Evolutionary conservation across 1,140 invertebrate genomes (phyloP).

Genomic region (Euura lappo): DNA sequence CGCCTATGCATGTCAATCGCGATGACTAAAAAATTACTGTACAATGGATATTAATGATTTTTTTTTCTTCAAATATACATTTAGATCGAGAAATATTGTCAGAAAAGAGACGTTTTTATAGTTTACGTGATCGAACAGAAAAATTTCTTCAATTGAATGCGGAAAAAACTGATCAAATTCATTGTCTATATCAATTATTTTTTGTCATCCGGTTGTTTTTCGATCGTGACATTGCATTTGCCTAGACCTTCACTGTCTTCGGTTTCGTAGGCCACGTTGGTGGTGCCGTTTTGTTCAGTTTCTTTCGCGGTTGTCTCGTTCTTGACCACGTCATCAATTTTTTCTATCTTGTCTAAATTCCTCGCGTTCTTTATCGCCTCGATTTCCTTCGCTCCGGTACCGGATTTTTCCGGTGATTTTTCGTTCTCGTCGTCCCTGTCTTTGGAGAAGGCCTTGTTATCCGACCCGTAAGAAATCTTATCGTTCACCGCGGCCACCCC

Average conservation of each 20-base stretch:
- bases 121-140: too few species aligned
- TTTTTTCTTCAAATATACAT: too few species aligned
- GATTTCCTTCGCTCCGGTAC: conserved; percentile 18
- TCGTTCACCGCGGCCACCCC: conserved; percentile 14
- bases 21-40: too few species aligned
- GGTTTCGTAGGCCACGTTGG: conserved; percentile 40
- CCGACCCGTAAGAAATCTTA: background rate
- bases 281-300: conserved; percentile 25
- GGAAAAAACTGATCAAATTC: too few species aligned
- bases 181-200: conserved; percentile 12
- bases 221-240: conserved; percentile 32
- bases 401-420: background rate
- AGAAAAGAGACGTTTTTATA: too few species aligned
- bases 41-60: too few species aligned
- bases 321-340: conserved; percentile 37
- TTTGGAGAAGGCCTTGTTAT: conserved; percentile 12
- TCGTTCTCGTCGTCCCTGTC: background rate
- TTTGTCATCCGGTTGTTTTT: conserved; percentile 29
- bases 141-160: too few species aligned
- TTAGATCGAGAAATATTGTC: too few species aligned
- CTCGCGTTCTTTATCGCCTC: conserved; percentile 42
- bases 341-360: conserved; percentile 49
- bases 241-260: conserved; percentile 46
- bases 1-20: too few species aligned
- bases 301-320: conserved; percentile 38